Evolutionary conservation across 1,140 invertebrate genomes (phyloP), one percentile per base, ranked within the genome.

Genomic region (Aphidius ervi): DNA sequence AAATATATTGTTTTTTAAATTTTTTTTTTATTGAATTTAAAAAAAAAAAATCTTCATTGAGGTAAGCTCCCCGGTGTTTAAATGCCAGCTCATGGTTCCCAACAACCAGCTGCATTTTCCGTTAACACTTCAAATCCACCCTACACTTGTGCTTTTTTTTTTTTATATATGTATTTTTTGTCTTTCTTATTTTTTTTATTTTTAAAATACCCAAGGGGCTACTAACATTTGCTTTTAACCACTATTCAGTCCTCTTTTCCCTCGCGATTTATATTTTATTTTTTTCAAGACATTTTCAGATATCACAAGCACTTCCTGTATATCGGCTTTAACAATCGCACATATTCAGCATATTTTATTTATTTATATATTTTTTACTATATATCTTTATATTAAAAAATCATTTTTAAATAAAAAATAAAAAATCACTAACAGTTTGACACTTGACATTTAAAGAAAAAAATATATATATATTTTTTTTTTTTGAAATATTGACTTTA

Each of bases 141-240:
- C 23, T 37, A 43, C 3, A 9, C 54, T 64, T 45, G 6, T 9
- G 7, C 31, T 40, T 45, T 41, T 9, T 37, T 37, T 23, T 49
- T 41, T 54, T 45, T 46, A 16, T 43, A 46, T 45, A 54, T 8
- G 9, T 63, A 45, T 50, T 50, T 23, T 47, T 61, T 50, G 39
- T 40, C 8, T 49, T 57, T 55, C 37, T 58, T 46, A 23, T 58
- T 46, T 42, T 54, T 54, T 62, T 23, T 43, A 8, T 23, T 47
- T 43, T 53, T 46, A 62, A 54, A 47, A 65, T 57, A 47, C n/a
- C 16, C 49, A 40, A 41, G n/a, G 41, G 31, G 37, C 47, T 46
- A 52, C 43, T 39, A 45, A 61, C 59, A 31, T 61, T 7, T 46
- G 52, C 59, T 50, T 52, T 59, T 56, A 56, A 61, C 55, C 53